Base-by-base conservation (phyloP, 1,140 invertebrate species). In the Homarus americanus region DNA sequence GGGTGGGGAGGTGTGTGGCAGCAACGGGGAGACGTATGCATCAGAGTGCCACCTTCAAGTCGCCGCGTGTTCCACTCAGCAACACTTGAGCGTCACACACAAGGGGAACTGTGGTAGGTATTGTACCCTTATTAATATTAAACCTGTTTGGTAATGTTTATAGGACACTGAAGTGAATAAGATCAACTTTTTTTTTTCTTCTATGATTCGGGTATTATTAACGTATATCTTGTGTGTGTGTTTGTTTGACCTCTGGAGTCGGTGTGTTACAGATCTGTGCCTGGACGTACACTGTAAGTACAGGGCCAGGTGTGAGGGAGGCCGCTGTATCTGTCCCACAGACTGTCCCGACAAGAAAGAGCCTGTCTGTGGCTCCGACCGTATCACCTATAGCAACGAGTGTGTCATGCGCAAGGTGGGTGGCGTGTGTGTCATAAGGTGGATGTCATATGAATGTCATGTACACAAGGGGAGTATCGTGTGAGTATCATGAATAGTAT, bases 301-400 rank as follows among this genome's bases (percentile, higher is more conserved):
- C 94, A 97, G 97, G 9, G 97, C 97, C n/a, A 95, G 95, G 40
- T 98, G 98, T 94, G 95, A 97, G 93, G 96, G 96, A 63, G 97
- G 97, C 0, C 95, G 96, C 72, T 98, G 97, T 94, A 95, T 98
- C 12, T 98, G 98, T 94, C 97, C 97, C 0, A 96, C 96, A 75
- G 96, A 96, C 92, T 98, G 98, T 94, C 94, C 95, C 3, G 92
- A 83, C 32, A 87, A 53, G 24, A 91, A 93, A 24, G 94, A 95
- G 38, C 96, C 96, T 36, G 97, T 98, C 49, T 99, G 98, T 94
- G 97, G 97, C 49, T 97, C 96, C 93, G 97, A 98, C 93, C 96
- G 97, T 94, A 95, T 96, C 87, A 98, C 97, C 0, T 98, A 97
- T 93, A 94, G 95, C 79, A 98, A 97, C 93, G 97, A 98, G 94